These are phyloP conservation scores for Leptodactylus fuscus DNA, from an alignment of 2,113 vertebrate species.

Conservation along the genomic window DNA sequence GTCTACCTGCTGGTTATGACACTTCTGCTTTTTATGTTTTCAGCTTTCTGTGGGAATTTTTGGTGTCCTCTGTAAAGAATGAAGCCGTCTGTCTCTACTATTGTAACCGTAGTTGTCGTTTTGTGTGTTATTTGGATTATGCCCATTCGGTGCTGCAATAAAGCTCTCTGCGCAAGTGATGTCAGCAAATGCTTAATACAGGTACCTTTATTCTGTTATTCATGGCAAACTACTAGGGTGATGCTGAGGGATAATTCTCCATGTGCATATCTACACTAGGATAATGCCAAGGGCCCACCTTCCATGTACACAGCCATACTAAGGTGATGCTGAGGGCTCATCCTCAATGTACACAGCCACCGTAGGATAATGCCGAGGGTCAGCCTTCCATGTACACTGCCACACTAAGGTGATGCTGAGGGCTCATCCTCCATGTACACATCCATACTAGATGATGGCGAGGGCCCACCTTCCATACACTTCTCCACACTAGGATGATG, in stretches of 20 bases:
- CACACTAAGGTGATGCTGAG: no score
- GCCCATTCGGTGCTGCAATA: conserved; percentile 85
- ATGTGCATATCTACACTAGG: background rate
- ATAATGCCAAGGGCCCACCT: no score
- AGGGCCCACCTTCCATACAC: no score
- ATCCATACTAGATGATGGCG: no score
- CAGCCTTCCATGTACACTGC: no score
- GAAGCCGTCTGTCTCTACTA: conserved; percentile 75
- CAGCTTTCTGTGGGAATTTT: conserved; percentile 63
- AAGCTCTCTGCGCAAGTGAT: conserved; percentile 95
- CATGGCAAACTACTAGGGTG: background rate
- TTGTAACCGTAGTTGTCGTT: conserved; percentile 70
- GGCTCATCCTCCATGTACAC: no score
- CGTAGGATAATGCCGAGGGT: no score
- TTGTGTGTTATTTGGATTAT: conserved; percentile 80
- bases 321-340: no score
- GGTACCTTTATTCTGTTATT: conserved; percentile 70
- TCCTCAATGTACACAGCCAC: no score
- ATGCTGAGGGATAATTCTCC: background rate
- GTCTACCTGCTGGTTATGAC: background rate
- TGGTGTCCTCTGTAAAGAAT: conserved; percentile 72
- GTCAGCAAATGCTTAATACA: conserved; percentile 99
- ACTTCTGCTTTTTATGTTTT: background rate
- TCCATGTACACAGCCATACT: no score
- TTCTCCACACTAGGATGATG: no score